Evolutionary conservation across 1,140 invertebrate genomes (phyloP), one percentile per base, ranked within the genome.

Genomic region (Gryon sp.): DNA sequence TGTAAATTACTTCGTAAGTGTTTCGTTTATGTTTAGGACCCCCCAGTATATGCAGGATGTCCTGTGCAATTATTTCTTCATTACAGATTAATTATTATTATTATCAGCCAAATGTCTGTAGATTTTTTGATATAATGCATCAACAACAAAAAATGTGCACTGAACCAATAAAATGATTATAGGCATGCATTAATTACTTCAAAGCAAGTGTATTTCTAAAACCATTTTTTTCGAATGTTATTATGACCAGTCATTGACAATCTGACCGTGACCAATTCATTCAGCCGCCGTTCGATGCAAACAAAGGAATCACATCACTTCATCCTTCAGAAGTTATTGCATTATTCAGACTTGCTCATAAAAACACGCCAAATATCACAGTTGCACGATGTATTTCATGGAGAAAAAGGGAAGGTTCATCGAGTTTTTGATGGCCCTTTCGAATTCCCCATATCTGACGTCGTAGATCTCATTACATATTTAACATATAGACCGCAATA

Each of bases 281-380:
- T 60, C 40, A 43, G 45, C 65, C 53, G 40, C 36, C 30, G 53
- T 52, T 55, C 52, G 40, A 53, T 24, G 12, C 59, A 45, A 70
- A 74, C 63, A 70, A 78, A 74, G 65, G 63, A 57, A 65, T 2
- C 43, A 36, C 53, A 70, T 74, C 69, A n/a, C n/a, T n/a, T 45
- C 69, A 55, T 24, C 7, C 7, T 24, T 4, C 7, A 38, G 24
- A 60, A 63, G 26, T 63, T 43, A 50, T 59, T 78, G 59, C 59
- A 78, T 74, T 78, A 73, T 73, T 69, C 63, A 78, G 66, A 78
- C 50, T 38, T 69, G 12, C 26, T 68, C 63, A 55, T 78, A 78
- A 78, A 78, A 73, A 73, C 62, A 68, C 69, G 66, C 62, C 75
- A 72, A 68, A 77, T 77, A 72, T 68, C 45, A 62, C 34, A 66